Base-by-base conservation (phyloP, 2,888 invertebrate species). In the Phengaris arion region DNA sequence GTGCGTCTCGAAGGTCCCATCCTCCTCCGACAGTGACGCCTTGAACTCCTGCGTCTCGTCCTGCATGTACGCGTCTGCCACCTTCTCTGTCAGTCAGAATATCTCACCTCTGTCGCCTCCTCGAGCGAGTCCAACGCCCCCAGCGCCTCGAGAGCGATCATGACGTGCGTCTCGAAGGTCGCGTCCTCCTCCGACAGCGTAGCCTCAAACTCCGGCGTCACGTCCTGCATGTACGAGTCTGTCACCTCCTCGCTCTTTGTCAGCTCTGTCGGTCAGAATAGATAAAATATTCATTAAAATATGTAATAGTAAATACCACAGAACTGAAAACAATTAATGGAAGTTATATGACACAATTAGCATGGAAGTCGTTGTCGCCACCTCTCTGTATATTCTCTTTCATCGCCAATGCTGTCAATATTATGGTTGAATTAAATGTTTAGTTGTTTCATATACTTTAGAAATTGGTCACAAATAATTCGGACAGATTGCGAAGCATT, bases 111-210 rank as follows among this genome's bases (percentile, higher is more conserved):
- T 57, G 98, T 95, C 45, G 98, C 97, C 82, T 97, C 98, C 75
- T 97, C 96, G 81, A 98, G 94, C 86, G 97, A 97, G 74, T 96
- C 96, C 78, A 98, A 90, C 77, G 97, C 95, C 13, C 96, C 97
- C 74, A 98, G 94, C 78, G 98, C 98, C 85, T 98, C 98, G 0
- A 98, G 95, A 68, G 98, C 94, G 82, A 97, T 95, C 82, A 97
- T 96, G 84, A 98, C 96, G 78, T 88, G 91, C 1, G 89, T 91
- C 77, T 94, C 93, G 73, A 93, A 91, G 0, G 92, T 93, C 73
- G 85, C 88, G 79, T 93, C 93, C 35, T 94, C 94, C 0, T 93
- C 93, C 0, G 89, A 81, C 2, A 94, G 82, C 0, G 92, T 89
- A 0, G 92, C 90, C 76, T 94, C 94, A 77, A 87, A 92, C 81